Evolutionary conservation across 2,797 vertebrate species (phyloP).

Genomic region (Valencia hispanica): DNA sequence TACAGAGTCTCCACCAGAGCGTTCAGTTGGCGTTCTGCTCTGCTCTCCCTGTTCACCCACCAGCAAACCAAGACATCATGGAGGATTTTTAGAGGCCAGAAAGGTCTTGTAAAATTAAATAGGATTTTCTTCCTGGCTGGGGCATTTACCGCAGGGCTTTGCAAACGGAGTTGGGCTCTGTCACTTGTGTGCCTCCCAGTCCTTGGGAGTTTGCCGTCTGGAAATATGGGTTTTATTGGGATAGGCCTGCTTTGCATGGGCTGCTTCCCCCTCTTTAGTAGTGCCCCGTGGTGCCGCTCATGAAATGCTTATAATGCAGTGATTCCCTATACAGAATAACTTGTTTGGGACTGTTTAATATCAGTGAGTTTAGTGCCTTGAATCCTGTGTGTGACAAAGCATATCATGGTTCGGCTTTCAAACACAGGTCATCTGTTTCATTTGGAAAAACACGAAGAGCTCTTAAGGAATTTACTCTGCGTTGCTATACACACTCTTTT

Average conservation of each 20-base stretch:
- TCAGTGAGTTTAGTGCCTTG: constrained; percentile 18
- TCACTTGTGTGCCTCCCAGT: constrained; percentile 72
- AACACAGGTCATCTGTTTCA: background rate
- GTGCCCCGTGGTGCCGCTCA: constrained; percentile 66
- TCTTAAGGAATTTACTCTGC: background rate
- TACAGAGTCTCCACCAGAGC: constrained; percentile 39
- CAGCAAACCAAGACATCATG: constrained; percentile 67
- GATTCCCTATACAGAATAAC: constrained; percentile 68
- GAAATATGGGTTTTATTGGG: constrained; percentile 75
- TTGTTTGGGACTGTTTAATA: constrained; percentile 27
- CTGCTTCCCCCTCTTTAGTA: constrained; percentile 65
- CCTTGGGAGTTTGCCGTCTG: constrained; percentile 61
- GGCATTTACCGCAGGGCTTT: constrained; percentile 77
- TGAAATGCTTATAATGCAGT: constrained; percentile 70
- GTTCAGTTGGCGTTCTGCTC: constrained; percentile 42
- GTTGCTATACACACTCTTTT: background rate
- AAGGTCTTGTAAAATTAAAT: constrained; percentile 82
- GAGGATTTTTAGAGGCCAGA: constrained; percentile 72
- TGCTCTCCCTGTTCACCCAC: constrained; percentile 35
- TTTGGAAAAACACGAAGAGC: background rate
- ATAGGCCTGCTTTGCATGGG: constrained; percentile 70
- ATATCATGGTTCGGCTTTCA: constrained; percentile 3
- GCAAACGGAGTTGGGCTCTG: constrained; percentile 71
- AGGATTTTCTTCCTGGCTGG: constrained; percentile 80
- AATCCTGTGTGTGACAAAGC: constrained; percentile 17